Evolutionary conservation across 2,888 invertebrate species (phyloP).

Genomic region (Heteromyza rotundicornis): DNA sequence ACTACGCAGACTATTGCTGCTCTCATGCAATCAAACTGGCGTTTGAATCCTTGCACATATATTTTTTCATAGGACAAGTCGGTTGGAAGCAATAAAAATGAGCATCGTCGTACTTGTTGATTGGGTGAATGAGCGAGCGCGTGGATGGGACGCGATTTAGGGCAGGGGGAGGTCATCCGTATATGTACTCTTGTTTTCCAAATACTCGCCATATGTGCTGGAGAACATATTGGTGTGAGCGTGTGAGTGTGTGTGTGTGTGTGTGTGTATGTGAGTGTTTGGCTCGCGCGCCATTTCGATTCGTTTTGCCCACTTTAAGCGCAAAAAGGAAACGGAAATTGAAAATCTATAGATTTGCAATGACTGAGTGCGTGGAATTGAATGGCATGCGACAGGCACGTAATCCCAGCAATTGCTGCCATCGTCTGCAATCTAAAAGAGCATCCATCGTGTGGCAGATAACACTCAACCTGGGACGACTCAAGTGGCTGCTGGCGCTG

Average conservation of each 20-base stretch:
- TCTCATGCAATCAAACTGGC: slow-evolving; percentile 17
- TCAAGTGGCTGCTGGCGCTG: not conserved
- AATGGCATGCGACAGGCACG: slow-evolving; percentile 56
- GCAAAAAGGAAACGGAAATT: slow-evolving; percentile 31
- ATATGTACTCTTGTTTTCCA: too few relatives aligned
- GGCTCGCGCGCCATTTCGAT: not conserved
- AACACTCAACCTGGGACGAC: not conserved
- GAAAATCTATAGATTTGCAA: slow-evolving; percentile 33
- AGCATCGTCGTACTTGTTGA: slow-evolving; percentile 24
- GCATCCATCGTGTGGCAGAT: not conserved
- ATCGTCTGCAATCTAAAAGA: not conserved
- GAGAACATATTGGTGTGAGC: too few relatives aligned
- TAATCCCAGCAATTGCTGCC: slow-evolving; percentile 54
- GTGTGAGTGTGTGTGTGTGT: too few relatives aligned
- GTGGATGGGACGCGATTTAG: not conserved
- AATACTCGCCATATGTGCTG: too few relatives aligned
- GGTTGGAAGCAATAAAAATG: slow-evolving; percentile 22
- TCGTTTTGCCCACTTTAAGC: too few relatives aligned
- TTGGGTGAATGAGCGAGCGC: not conserved
- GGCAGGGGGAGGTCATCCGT: too few relatives aligned
- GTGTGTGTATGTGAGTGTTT: too few relatives aligned
- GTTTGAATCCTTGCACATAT: not conserved
- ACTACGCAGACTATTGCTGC: too few relatives aligned
- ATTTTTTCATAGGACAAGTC: not conserved
- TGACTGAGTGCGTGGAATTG: slow-evolving; percentile 35